Evolutionary conservation across 2,113 vertebrate genomes (phyloP), one percentile per base, ranked within the genome.

Genomic region (Callithrix jacchus): DNA sequence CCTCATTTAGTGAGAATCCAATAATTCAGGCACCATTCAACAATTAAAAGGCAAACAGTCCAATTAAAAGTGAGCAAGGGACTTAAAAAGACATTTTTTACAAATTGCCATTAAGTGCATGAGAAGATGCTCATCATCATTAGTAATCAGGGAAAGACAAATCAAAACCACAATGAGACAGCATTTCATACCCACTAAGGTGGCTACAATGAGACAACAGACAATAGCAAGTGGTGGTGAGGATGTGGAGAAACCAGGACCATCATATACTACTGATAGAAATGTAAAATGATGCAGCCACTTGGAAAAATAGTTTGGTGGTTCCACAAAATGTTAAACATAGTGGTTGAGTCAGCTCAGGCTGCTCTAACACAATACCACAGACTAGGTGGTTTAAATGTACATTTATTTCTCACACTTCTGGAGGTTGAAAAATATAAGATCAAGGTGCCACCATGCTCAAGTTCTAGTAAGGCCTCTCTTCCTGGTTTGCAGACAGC

Each of bases 201-300:
- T 9, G 66, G 45, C 30, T 45, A 21, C 6, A 25, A 32, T 27
- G 20, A 23, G 56, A 82, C 30, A n/a, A 6, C 8, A 47, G 8
- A 42, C 8, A 5, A 14, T 12, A 87, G 7, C 27, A 42, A 25
- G 45, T 32, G 23, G 17, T 0, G 0, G 25, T 61, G 25, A 70
- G 61, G 6, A 47, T 35, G 70, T 23, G 6, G 45, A 17, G 13
- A 54, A 42, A 30, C 9, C 3, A 14, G 14, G 47, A 18, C 18
- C 42, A 11, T 1, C 16, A 7, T 3, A 54, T 7, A 45, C 8
- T 2, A 37, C 5, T 7, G 16, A 1, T 2, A 6, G 21, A 37
- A 56, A 16, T 1, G 20, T 35, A 71, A 37, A 40, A 18, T 9
- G 61, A 21, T 12, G 20, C 52, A 56, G 52, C 25, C 27, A 6